Evolutionary conservation across 2,113 vertebrate species (phyloP).

Genomic region (Bujurquina vittata): DNA sequence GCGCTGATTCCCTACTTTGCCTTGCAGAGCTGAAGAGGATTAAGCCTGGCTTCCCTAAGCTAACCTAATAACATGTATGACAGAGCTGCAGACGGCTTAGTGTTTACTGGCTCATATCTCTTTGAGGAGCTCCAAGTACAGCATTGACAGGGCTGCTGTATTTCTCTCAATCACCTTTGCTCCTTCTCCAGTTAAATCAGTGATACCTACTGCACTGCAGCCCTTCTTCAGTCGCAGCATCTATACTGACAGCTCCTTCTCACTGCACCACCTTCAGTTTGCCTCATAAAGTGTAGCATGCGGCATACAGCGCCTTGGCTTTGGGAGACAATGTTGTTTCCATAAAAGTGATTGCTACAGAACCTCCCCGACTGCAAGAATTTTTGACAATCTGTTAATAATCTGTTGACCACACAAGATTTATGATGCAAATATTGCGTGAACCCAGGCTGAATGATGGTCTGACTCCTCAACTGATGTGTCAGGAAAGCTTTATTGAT

Average conservation of each 20-base stretch:
- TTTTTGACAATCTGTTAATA: background rate
- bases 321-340: background rate
- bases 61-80: constrained; percentile 70
- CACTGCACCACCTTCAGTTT: constrained; percentile 21
- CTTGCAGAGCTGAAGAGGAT: constrained; percentile 69
- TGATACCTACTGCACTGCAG: constrained; percentile 43
- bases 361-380: background rate
- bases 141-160: constrained; percentile 41
- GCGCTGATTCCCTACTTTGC: constrained; percentile 48
- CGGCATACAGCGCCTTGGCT: background rate
- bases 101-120: constrained; percentile 67
- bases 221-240: background rate
- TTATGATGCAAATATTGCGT: background rate
- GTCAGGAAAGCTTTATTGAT: background rate
- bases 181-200: constrained; percentile 52
- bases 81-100: constrained; percentile 68
- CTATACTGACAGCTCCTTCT: background rate
- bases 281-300: background rate
- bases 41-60: constrained; percentile 60
- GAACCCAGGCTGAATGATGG: background rate
- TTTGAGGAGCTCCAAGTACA: constrained; percentile 34
- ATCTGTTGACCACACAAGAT: background rate
- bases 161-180: constrained; percentile 59
- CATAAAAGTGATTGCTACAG: background rate
- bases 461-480: background rate